Evolutionary conservation across 2,797 vertebrate genomes (phyloP), one percentile per base, ranked within the genome.

Genomic region (Gymnothorax javanicus): DNA sequence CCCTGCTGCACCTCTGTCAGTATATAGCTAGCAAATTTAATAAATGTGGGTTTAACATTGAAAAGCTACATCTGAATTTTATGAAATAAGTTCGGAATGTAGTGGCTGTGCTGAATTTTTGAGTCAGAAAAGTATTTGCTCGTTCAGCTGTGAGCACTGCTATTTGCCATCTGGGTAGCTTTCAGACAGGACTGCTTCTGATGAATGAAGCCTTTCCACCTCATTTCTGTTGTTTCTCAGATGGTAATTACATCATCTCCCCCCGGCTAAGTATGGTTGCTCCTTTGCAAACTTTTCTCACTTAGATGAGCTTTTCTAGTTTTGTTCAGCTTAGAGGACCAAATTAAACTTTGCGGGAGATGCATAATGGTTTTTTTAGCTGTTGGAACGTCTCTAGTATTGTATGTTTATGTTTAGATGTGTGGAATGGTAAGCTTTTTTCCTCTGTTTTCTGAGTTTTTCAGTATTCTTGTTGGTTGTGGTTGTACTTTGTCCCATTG

Each of bases 151-250:
- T 57, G 54, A 58, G 59, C 81, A 83, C 83, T 89, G 12, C 2
- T 33, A 75, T 57, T 87, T 89, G 81, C 15, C 57, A 52, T 69
- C 60, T 60, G 58, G 6, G 17, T 17, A 20, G 27, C 58, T 58
- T 59, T 0, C 60, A 62, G 83, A 64, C 17, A 50, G 17, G 9
- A 20, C 13, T 62, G 4, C 23, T 3, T 43, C 33, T 58, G 82
- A 58, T 57, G 54, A 83, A 83, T 25, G 57, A 83, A 83, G 58
- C 3, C 3, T 79, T 79, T 79, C 75, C 75, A 79, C 75, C 75
- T 79, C 75, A n/a, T n/a, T 79, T 43, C 1, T 54, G 75, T 79
- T 2, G 50, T 15, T 15, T 79, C 43, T 79, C 43, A 79, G 54
- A 79, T 54, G 75, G 58, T 27, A 58, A 57, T 60, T 83, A 12